These are phyloP conservation scores for Drosophila parabipectinata DNA, from an alignment of 1,140 invertebrate species.

Conservation along the genomic window DNA sequence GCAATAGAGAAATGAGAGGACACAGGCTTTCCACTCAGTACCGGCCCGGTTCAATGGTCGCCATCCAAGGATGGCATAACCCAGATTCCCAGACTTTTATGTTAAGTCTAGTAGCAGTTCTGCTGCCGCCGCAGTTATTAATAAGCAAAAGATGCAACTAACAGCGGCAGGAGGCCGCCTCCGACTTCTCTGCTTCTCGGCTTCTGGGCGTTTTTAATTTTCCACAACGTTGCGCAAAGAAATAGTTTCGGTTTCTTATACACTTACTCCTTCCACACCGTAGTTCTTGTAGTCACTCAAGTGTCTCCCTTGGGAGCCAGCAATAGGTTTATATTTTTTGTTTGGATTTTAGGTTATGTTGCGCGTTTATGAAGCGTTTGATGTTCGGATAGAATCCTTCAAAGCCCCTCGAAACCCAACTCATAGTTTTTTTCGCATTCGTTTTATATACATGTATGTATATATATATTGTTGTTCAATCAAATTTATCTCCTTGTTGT, in stretches of 20 bases:
- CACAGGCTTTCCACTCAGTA: constrained; percentile 1
- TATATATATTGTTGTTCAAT: constrained; percentile 30
- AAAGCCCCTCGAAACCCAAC: constrained; percentile 17
- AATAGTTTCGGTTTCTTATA: constrained; percentile 70
- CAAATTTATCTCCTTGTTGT: constrained; percentile 45
- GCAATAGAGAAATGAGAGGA: not conserved
- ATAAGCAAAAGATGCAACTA: constrained; percentile 55
- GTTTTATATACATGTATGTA: not conserved
- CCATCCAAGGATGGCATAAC: constrained; percentile 15
- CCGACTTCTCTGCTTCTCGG: constrained; percentile 14
- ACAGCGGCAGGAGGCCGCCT: constrained; percentile 27
- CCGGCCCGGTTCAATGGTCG: constrained; percentile 31
- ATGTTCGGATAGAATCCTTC: constrained; percentile 57
- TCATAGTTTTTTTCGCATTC: constrained; percentile 52
- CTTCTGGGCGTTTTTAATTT: constrained; percentile 71
- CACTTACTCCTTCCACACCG: constrained; percentile 7
- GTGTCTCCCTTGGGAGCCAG: constrained; percentile 72
- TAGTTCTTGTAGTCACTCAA: constrained; percentile 69
- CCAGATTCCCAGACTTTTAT: constrained; percentile 24
- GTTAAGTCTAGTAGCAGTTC: constrained; percentile 68
- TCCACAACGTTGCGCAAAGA: constrained; percentile 83
- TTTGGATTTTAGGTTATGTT: constrained; percentile 32
- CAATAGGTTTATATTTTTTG: constrained; percentile 46
- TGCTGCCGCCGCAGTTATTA: constrained; percentile 64
- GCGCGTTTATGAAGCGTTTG: constrained; percentile 78